These are phyloP conservation scores for Carcharodon carcharias DNA, from an alignment of 2,797 vertebrate species.

Conservation along the genomic window DNA sequence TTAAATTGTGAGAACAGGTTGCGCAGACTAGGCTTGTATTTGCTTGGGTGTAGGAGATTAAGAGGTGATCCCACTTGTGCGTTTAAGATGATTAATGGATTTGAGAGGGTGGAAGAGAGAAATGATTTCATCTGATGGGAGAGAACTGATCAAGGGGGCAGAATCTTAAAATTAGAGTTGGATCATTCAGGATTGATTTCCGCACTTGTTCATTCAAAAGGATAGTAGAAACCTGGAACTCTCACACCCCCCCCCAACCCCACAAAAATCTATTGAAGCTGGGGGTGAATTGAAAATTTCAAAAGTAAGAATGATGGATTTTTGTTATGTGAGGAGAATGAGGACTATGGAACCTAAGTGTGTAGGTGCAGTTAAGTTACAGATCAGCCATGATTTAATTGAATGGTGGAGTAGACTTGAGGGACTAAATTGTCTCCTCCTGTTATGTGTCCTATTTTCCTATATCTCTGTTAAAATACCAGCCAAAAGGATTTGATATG, in stretches of 20 bases:
- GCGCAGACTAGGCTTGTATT: background rate
- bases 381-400: background rate
- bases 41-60: background rate
- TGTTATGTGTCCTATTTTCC: background rate
- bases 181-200: background rate
- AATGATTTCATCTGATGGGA: background rate
- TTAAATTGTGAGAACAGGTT: background rate
- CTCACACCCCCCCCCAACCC: background rate
- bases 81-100: background rate
- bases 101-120: background rate
- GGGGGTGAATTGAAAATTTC: background rate
- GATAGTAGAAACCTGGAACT: background rate
- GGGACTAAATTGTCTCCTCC: background rate
- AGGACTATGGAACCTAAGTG: no score
- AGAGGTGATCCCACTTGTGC: background rate
- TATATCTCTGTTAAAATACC: background rate
- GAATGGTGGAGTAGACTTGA: background rate
- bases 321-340: background rate
- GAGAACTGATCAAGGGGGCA: background rate
- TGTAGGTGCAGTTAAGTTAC: background rate
- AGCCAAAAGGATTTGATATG: background rate
- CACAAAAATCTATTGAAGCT: background rate
- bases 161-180: background rate
- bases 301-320: background rate
- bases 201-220: background rate